A percentile compares a stretch with the other conserved stretches of the same genome.
Conservation (phyloP, 2,797 vertebrate species). For the Tragelaphus eurycerus region DNA sequence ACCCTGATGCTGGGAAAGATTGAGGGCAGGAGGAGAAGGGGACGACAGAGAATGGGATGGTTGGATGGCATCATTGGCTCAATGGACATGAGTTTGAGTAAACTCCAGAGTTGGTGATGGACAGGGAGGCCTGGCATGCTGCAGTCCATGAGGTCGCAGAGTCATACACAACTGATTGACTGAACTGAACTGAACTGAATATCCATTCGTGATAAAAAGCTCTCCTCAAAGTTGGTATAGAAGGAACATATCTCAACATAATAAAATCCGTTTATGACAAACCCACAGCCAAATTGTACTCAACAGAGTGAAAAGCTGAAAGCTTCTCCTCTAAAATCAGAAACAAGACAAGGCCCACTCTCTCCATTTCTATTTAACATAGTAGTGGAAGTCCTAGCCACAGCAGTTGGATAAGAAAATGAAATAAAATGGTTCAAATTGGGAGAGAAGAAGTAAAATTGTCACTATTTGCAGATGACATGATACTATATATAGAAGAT, state of each 20-base stretch:
- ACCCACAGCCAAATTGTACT: neutral
- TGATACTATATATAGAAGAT: neutral
- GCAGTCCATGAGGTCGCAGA: neutral
- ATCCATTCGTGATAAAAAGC: neutral
- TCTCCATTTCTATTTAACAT: neutral
- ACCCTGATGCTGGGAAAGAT: neutral
- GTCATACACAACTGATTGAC: rapidly evolving
- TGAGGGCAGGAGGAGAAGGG: neutral
- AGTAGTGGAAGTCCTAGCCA: neutral
- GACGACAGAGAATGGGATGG: neutral
- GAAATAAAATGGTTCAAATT: neutral
- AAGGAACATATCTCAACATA: neutral
- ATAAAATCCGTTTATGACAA: neutral
- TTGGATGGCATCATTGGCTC: neutral
- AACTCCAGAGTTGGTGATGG: neutral
- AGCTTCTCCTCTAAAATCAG: neutral
- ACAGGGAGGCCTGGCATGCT: neutral
- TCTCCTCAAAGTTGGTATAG: neutral
- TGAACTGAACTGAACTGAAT: neutral
- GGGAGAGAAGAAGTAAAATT: neutral
- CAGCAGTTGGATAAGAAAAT: neutral
- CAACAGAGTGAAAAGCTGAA: neutral
- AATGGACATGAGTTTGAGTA: neutral
- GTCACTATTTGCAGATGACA: neutral
- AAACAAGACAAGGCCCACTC: neutral